phyloP scores from a whole-genome alignment of 2,113 vertebrate genomes.

The Cisticola juncidis region DNA sequence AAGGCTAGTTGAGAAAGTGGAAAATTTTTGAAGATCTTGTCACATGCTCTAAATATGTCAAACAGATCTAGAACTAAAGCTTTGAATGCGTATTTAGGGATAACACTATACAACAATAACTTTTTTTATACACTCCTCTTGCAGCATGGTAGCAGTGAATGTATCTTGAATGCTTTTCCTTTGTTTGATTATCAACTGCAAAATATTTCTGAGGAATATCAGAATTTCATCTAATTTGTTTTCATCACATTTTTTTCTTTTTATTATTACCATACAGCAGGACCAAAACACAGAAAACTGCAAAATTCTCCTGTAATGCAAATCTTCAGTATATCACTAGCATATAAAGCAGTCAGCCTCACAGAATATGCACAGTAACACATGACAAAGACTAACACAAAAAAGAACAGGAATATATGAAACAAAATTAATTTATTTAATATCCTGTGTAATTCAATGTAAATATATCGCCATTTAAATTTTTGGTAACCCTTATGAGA shows the following conservation, averaged over 20 bases:
- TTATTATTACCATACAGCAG: neutral
- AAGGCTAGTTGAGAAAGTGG: constrained; percentile 59
- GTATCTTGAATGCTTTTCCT: neutral
- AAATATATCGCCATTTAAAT: neutral
- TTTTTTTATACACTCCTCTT: neutral
- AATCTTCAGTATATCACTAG: neutral
- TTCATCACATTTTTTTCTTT: neutral
- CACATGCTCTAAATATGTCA: constrained; percentile 65
- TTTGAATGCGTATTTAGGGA: neutral
- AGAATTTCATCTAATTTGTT: no score
- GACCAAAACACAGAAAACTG: neutral
- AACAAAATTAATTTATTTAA: neutral
- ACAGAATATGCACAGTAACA: neutral
- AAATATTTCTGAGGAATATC: neutral
- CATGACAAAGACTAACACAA: neutral
- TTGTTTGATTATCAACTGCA: neutral
- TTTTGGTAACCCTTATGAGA: neutral
- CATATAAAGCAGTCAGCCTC: neutral
- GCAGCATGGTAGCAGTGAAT: neutral
- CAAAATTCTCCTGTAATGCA: neutral
- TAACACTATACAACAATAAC: constrained; percentile 11
- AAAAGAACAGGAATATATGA: neutral
- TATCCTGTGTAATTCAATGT: neutral
- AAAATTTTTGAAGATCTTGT: constrained; percentile 55
- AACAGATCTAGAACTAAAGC: constrained; percentile 32